phyloP scores from a whole-genome alignment of 2,888 invertebrate species.

The Caenorhabditis virilis region DNA sequence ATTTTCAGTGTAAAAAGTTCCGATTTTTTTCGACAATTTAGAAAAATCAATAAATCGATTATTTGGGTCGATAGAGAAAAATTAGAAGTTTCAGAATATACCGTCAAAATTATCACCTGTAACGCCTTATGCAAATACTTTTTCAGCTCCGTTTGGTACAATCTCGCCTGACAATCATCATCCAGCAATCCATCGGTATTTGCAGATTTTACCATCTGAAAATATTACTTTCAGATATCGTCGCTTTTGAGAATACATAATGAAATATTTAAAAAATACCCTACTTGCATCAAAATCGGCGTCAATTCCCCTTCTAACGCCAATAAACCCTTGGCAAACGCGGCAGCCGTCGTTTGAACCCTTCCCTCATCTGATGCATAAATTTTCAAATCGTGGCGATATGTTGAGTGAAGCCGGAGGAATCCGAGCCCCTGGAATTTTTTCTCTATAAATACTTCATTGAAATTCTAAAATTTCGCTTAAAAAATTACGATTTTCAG shows the following conservation, averaged over 20 bases:
- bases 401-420: conserved; percentile 92
- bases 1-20: not conserved
- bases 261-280: conserved; percentile 3
- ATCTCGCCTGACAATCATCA: conserved; percentile 84
- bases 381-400: conserved; percentile 77
- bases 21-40: too few species aligned
- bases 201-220: conserved; percentile 79
- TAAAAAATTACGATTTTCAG: too few species aligned
- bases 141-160: conserved; percentile 66
- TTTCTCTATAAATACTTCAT: too few species aligned
- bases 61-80: too few species aligned
- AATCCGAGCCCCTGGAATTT: conserved; percentile 85
- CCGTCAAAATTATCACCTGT: conserved; percentile 39
- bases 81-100: too few species aligned
- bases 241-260: not conserved
- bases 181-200: conserved; percentile 90
- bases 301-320: conserved; percentile 97
- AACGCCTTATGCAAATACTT: conserved; percentile 65
- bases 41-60: too few species aligned
- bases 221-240: not conserved
- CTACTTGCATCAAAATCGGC: conserved; percentile 97
- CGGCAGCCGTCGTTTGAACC: conserved; percentile 99
- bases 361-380: conserved; percentile 99
- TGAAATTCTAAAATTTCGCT: too few species aligned
- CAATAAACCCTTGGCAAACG: conserved; percentile 95